A percentile compares a stretch with the other conserved stretches of the same genome.
Conservation (phyloP, 1,140 invertebrate genomes). For the Ceratosolen solmsi region DNA sequence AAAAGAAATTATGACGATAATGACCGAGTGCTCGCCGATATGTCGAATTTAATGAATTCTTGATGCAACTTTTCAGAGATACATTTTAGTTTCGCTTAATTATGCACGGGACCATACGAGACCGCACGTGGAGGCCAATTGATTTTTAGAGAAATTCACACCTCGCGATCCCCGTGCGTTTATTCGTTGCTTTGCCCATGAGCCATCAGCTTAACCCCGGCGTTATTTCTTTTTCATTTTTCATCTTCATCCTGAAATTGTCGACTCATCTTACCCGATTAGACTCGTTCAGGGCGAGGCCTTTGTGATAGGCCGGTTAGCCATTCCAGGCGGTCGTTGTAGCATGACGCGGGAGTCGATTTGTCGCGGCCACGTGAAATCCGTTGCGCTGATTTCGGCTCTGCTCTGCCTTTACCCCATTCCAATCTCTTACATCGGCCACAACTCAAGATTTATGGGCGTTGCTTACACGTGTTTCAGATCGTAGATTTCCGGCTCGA, state of each 20-base stretch:
- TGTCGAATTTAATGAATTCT: slow-evolving; percentile 1
- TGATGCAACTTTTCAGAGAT: neutral
- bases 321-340: neutral
- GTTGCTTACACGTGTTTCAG: slow-evolving; percentile 44
- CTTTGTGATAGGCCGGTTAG: neutral
- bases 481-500: slow-evolving; percentile 47
- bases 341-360: slow-evolving; percentile 16
- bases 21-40: neutral
- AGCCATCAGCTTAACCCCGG: neutral
- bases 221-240: neutral
- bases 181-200: neutral
- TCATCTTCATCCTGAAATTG: neutral
- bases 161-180: neutral
- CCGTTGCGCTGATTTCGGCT: neutral
- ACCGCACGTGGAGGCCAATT: neutral
- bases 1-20: neutral
- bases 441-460: slow-evolving; percentile 15
- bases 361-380: slow-evolving; percentile 38
- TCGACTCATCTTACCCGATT: slow-evolving; percentile 5
- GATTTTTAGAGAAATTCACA: slow-evolving; percentile 11
- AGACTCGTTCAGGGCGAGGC: neutral
- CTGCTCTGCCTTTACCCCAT: neutral
- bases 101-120: neutral
- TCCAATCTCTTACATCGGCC: neutral
- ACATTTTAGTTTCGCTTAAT: neutral